Evolutionary conservation across 2,113 vertebrate genomes (phyloP).

Genomic region (Puffinus mauretanicus): DNA sequence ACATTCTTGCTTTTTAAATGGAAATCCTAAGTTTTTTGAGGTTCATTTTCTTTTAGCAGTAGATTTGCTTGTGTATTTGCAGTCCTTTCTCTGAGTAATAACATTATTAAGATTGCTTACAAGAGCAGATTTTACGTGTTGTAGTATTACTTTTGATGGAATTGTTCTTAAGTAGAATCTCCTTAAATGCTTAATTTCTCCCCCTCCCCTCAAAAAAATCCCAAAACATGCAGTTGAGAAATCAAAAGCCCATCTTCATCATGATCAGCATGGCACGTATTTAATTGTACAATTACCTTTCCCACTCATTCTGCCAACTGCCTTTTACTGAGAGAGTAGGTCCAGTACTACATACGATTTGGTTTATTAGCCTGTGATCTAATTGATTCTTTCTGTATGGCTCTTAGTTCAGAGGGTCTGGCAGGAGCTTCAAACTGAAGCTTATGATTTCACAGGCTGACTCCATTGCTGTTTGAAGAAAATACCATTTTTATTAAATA

Average conservation of each 20-base stretch:
- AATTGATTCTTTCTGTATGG: not conserved
- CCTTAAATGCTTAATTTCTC: not conserved
- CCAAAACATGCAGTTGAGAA: accelerated
- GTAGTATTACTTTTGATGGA: not conserved
- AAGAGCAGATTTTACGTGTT: not conserved
- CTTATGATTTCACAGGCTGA: not conserved
- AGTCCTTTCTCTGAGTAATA: not conserved
- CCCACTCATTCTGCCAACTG: not conserved
- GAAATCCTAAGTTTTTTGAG: not conserved
- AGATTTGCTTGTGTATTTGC: not conserved
- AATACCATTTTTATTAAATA: not conserved
- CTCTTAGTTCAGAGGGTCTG: not conserved
- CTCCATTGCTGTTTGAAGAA: not conserved
- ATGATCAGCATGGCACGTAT: not conserved
- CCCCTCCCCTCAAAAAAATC: accelerated
- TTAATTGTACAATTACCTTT: not conserved
- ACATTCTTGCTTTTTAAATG: not conserved
- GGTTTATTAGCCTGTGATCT: not conserved
- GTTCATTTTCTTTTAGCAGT: not conserved
- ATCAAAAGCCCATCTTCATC: not conserved
- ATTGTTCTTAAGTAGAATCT: not conserved
- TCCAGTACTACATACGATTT: not conserved
- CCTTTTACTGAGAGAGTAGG: not conserved
- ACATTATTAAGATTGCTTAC: not conserved
- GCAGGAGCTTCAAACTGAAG: not conserved